These are phyloP conservation scores for Pseudomyrmex sp. DNA, from an alignment of 1,140 invertebrate genomes.

Conservation along the genomic window DNA sequence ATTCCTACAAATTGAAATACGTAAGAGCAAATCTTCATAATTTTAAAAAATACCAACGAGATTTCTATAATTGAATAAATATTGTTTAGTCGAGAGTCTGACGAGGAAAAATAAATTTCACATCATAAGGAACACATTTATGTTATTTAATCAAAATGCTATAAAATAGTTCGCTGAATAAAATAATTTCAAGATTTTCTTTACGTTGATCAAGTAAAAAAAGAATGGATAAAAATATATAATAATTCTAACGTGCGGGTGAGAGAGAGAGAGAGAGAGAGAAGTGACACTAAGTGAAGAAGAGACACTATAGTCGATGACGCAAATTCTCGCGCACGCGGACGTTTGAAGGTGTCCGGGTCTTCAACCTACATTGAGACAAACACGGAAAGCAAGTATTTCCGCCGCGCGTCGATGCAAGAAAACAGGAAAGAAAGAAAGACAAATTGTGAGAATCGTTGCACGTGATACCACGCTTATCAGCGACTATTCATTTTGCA, in stretches of 20 bases:
- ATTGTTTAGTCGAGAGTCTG: too few relatives aligned
- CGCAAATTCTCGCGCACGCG: slow-evolving; percentile 13
- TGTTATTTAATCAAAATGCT: too few relatives aligned
- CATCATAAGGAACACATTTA: too few relatives aligned
- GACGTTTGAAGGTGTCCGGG: slow-evolving; percentile 14
- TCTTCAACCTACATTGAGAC: slow-evolving; percentile 36
- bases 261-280: background rate
- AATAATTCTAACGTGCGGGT: background rate
- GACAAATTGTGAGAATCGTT: slow-evolving; percentile 19
- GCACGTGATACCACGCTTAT: slow-evolving; percentile 4
- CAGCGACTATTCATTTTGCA: slow-evolving; percentile 20
- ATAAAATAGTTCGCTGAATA: too few relatives aligned
- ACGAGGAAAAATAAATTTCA: too few relatives aligned
- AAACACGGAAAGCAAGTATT: slow-evolving; percentile 27
- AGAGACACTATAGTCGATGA: background rate
- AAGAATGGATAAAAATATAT: background rate
- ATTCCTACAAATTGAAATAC: too few relatives aligned
- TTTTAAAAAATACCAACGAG: too few relatives aligned
- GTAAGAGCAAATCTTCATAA: too few relatives aligned
- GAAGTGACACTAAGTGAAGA: background rate
- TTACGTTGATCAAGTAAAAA: too few relatives aligned
- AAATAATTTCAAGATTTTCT: too few relatives aligned
- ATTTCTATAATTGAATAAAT: too few relatives aligned
- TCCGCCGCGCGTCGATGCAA: background rate
- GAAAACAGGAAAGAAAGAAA: slow-evolving; percentile 6